Conservation (phyloP, 2,113 vertebrate genomes). For the Phalacrocorax aristotelis region DNA sequence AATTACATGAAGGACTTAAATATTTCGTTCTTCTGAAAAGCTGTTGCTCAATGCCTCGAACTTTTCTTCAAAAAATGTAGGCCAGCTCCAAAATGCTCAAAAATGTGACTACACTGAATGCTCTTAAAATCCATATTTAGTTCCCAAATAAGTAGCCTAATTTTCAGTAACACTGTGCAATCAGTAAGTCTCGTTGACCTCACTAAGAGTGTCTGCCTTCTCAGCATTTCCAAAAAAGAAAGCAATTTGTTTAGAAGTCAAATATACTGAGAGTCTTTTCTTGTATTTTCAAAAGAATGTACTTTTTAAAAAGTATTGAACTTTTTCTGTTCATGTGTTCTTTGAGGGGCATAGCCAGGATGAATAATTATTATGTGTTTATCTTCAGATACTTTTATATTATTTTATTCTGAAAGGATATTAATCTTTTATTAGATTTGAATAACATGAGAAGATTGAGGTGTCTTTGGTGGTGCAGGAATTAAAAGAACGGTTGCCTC, state of each 20-base stretch:
- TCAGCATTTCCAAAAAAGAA: slow-evolving; percentile 61
- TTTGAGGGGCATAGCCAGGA: neutral
- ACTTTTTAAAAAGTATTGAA: neutral
- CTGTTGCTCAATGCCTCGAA: neutral
- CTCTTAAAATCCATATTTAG: slow-evolving; percentile 56
- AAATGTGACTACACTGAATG: slow-evolving; percentile 1
- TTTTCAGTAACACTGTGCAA: slow-evolving; percentile 55
- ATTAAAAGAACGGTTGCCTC: neutral
- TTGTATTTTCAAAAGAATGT: slow-evolving; percentile 25
- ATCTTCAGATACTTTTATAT: slow-evolving; percentile 9
- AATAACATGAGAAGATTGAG: slow-evolving; percentile 39
- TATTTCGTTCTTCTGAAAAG: slow-evolving; percentile 8
- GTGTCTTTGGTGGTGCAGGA: neutral
- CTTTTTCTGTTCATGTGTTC: neutral
- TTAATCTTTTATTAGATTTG: slow-evolving; percentile 61
- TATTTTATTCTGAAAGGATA: slow-evolving; percentile 35
- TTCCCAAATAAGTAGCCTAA: slow-evolving; percentile 60
- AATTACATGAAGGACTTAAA: neutral
- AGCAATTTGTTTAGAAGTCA: slow-evolving; percentile 41
- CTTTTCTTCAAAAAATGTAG: slow-evolving; percentile 30
- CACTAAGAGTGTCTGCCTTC: slow-evolving; percentile 38
- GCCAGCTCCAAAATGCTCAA: slow-evolving; percentile 24
- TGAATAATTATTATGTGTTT: slow-evolving; percentile 35
- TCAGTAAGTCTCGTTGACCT: slow-evolving; percentile 62
- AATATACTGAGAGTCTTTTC: slow-evolving; percentile 10